A percentile compares a stretch with the other conserved stretches of the same genome.
phyloP scores from a whole-genome alignment of 2,113 vertebrate species.

The Apodemus speciosus region DNA sequence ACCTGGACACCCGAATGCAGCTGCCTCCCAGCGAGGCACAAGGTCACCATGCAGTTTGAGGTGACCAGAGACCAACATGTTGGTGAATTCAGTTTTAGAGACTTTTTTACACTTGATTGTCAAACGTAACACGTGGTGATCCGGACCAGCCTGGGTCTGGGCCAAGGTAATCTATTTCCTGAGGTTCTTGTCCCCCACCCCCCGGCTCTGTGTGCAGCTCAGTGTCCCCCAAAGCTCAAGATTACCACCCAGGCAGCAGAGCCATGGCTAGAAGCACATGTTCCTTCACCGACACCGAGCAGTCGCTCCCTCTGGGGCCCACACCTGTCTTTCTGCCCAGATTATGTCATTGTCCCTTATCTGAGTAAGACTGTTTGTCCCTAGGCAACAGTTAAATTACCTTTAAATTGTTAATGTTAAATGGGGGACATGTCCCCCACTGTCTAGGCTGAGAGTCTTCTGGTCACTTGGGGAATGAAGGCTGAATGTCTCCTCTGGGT shows the following conservation, averaged over 20 bases:
- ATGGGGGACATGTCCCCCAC: not conserved
- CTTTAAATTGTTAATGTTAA: not conserved
- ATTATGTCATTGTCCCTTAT: not conserved
- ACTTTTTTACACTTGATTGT: not conserved
- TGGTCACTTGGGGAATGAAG: not conserved
- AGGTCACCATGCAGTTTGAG: fast-evolving
- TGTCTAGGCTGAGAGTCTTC: not conserved
- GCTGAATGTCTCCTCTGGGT: not conserved
- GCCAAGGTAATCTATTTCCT: not conserved
- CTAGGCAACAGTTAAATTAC: not conserved
- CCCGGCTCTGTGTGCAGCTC: not conserved
- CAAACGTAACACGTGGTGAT: not conserved
- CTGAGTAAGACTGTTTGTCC: not conserved
- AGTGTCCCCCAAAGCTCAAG: not conserved
- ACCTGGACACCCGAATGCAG: not conserved
- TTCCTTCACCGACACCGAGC: not conserved
- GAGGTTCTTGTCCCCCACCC: not conserved
- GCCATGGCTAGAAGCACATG: not conserved
- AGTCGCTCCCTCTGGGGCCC: not conserved
- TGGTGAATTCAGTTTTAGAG: not conserved
- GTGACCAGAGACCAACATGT: not conserved
- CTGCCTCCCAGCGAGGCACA: not conserved
- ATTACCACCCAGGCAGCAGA: not conserved
- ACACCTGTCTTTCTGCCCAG: not conserved
- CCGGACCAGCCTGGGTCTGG: not conserved